Evolutionary conservation across 2,888 invertebrate species (phyloP).

Genomic region (Ashinkailepas kermadecensis): DNA sequence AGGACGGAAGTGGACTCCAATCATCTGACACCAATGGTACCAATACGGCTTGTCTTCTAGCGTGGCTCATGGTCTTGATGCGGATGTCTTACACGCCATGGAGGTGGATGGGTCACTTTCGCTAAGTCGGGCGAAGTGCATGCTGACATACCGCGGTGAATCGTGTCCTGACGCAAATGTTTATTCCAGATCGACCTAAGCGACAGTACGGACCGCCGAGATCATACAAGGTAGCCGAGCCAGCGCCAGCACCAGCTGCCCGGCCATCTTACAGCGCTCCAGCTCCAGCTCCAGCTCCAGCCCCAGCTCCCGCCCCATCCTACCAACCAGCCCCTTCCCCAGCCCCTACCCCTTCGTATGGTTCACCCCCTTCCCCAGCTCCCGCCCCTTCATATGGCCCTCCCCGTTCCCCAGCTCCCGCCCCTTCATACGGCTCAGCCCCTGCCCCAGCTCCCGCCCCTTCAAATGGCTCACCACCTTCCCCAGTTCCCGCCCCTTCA

Average conservation of each 20-base stretch:
- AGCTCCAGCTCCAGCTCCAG: background rate
- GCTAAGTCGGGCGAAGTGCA: too few species aligned
- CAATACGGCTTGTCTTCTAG: too few species aligned
- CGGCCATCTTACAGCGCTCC: background rate
- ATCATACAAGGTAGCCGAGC: background rate
- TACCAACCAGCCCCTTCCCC: background rate
- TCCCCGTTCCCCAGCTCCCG: background rate
- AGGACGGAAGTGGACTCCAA: too few species aligned
- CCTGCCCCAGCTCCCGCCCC: background rate
- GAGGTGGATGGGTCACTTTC: too few species aligned
- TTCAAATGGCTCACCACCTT: background rate
- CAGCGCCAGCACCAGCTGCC: background rate
- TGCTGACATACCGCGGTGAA: too few species aligned
- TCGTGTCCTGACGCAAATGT: too few species aligned
- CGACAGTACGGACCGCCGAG: background rate
- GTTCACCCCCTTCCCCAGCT: background rate
- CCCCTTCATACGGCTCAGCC: background rate
- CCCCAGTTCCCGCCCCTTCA: background rate
- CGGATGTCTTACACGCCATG: too few species aligned
- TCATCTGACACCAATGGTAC: too few species aligned
- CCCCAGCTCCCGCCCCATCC: background rate
- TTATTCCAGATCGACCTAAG: background rate
- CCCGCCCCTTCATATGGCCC: background rate
- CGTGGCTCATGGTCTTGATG: too few species aligned
- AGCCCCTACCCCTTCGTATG: background rate